These are phyloP conservation scores for Octodonta nipae DNA, from an alignment of 2,888 invertebrate genomes.

Conservation along the genomic window DNA sequence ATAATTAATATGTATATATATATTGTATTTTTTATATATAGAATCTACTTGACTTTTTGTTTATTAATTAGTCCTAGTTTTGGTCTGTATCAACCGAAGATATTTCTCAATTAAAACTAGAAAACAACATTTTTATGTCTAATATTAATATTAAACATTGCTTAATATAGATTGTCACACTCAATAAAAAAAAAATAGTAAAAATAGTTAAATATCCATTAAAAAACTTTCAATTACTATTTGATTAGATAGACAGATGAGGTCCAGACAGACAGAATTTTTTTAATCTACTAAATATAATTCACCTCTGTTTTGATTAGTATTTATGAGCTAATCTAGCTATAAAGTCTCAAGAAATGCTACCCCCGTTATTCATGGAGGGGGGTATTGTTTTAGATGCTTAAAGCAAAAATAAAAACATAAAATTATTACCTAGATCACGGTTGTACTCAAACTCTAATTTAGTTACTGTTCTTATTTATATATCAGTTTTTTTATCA, in stretches of 20 bases:
- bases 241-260: conserved; percentile 34
- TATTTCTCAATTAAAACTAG: conserved; percentile 29
- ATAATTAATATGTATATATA: conserved; percentile 8
- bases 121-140: conserved; percentile 26
- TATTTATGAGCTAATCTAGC: conserved; percentile 19
- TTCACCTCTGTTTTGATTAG: conserved; percentile 21
- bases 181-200: conserved; percentile 19
- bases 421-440: not conserved
- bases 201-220: conserved; percentile 8
- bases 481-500: conserved; percentile 26
- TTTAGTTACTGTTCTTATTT: conserved; percentile 8
- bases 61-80: conserved; percentile 18
- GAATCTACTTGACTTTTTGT: too few species aligned
- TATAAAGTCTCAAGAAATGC: conserved; percentile 19
- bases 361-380: too few species aligned
- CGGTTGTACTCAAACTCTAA: not conserved
- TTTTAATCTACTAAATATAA: conserved; percentile 24
- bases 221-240: conserved; percentile 27
- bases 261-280: conserved; percentile 34
- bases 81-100: conserved; percentile 29
- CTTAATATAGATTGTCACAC: conserved; percentile 35
- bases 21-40: conserved; percentile 7
- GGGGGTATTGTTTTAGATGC: not conserved
- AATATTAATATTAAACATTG: conserved; percentile 30
- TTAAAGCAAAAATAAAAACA: not conserved